Evolutionary conservation across 2,888 invertebrate genomes (phyloP), one percentile per base, ranked within the genome.

Genomic region (Hemithea aestivaria): DNA sequence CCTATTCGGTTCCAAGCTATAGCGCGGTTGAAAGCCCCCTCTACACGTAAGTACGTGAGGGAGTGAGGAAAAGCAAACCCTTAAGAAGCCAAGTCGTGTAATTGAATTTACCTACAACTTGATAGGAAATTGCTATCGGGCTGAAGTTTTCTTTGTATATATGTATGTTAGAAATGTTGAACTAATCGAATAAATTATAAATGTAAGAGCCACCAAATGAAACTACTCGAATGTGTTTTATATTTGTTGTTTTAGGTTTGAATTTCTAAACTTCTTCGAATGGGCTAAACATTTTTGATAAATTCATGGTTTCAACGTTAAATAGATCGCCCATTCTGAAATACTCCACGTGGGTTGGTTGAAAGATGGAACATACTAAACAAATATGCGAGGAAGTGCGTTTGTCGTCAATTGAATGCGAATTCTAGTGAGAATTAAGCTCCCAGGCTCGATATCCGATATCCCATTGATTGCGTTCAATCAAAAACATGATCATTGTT

Each of bases 381-480:
- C 37, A 37, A 45, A 49, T 62, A 58, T 51, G 53, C 51, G 56
- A 70, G 79, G 74, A 81, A 74, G 73, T 69, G 56, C 54, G 29
- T 16, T 16, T 56, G 61, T 58, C 61, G 46, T 55, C 53, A 54
- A 64, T 67, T 73, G 62, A 73, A 72, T 69, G 61, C 62, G 66
- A 66, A 66, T 65, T 62, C 56, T 21, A 21, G 7, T 9, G 48
- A 47, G 53, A 55, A 64, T 72, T 68, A 63, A 64, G 48, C 55
- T 51, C 35, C 40, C 22, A 53, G 61, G 68, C 64, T 75, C 73
- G 71, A 77, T 79, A 75, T 79, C 73, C 70, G 65, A 75, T 16
- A 16, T 78, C 73, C 67, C 69, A 77, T 73, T 63, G 66, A 66
- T 66, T 59, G 56, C 61, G 64, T 61, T 56, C 49, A 53, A 58